phyloP scores from a whole-genome alignment of 92 coral and sea anemone genomes.

The Pocillopora grandis region DNA sequence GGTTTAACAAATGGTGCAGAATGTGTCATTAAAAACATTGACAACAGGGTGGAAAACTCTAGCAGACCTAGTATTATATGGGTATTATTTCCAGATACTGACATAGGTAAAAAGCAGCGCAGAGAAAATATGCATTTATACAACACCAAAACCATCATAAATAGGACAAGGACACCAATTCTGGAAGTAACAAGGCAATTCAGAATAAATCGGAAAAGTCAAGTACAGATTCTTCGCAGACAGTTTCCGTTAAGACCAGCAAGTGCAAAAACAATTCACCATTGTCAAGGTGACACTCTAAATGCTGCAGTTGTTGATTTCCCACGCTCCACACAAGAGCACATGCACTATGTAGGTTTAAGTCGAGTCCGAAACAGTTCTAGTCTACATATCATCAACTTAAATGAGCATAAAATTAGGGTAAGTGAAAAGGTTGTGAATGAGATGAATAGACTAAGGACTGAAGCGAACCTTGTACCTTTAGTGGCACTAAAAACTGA shows the following conservation, averaged over 20 bases:
- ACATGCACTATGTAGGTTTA: conserved; percentile 72
- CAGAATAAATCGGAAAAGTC: conserved; percentile 43
- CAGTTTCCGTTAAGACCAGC: conserved; percentile 76
- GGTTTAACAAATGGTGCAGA: conserved; percentile 61
- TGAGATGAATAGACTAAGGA: conserved; percentile 73
- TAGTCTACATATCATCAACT: conserved; percentile 56
- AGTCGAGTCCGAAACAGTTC: conserved; percentile 69
- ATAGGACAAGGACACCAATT: conserved; percentile 60
- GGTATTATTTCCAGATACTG: conserved; percentile 59
- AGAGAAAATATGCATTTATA: conserved; percentile 43
- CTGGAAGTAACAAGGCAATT: conserved; percentile 71
- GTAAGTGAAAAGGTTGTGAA: conserved; percentile 61
- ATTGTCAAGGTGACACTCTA: conserved; percentile 48
- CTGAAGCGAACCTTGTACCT: conserved; percentile 30
- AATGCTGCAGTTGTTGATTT: conserved; percentile 71
- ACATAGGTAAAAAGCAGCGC: conserved; percentile 33
- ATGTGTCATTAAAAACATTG: conserved; percentile 54
- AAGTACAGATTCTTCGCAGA: conserved; percentile 54
- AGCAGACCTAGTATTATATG: conserved; percentile 63
- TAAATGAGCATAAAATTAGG: conserved; percentile 63
- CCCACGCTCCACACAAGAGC: conserved; percentile 47
- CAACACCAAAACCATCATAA: conserved; percentile 11
- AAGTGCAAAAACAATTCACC: conserved; percentile 79
- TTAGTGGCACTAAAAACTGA: neutral
- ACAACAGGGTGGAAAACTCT: conserved; percentile 56